Percentiles rank a stretch among this genome's conserved stretches.
phyloP scores from a whole-genome alignment of 2,113 vertebrate species.

The Myanophis thanlyinensis region DNA sequence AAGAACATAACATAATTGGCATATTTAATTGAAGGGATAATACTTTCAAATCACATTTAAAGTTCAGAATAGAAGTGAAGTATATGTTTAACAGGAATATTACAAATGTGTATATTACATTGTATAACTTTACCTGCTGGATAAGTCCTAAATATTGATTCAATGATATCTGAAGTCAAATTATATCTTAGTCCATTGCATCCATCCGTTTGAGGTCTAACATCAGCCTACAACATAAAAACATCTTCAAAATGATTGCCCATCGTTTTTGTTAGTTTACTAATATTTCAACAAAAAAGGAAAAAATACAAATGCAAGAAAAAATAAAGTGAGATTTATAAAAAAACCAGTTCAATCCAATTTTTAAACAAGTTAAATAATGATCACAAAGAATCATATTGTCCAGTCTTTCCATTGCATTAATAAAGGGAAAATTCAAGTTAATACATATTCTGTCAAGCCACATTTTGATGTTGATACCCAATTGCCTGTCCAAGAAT shows the following conservation, averaged over 20 bases:
- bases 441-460: background rate
- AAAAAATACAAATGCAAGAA: background rate
- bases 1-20: background rate
- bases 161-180: constrained; percentile 95
- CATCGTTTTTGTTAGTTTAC: background rate
- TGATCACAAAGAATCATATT: background rate
- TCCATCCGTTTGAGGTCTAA: constrained; percentile 95
- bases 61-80: background rate
- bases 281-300: background rate
- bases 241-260: background rate
- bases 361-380: background rate
- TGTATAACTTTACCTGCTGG: constrained; percentile 83
- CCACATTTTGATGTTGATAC: background rate
- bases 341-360: background rate
- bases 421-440: background rate
- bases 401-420: background rate
- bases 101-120: background rate
- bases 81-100: background rate
- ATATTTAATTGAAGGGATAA: background rate
- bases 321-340: background rate
- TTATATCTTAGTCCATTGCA: constrained; percentile 98
- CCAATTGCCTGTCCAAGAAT: background rate
- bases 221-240: constrained; percentile 85
- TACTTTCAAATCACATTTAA: background rate
- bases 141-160: constrained; percentile 98